Evolutionary conservation across 2,888 invertebrate species (phyloP).

Genomic region (Cephus runcator): DNA sequence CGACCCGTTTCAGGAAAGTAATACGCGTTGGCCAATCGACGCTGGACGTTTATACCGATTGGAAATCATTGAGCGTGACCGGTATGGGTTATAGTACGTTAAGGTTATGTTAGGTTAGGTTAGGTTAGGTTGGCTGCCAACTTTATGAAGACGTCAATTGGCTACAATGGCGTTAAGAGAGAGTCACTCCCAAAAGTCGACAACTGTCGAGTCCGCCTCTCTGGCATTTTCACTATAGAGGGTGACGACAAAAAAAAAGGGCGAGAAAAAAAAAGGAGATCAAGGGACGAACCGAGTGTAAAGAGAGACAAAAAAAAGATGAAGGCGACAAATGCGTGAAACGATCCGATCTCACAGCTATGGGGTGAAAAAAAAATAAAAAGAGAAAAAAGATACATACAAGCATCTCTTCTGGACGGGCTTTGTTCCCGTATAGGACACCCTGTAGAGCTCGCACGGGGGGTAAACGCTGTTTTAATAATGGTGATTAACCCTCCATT

Average conservation of each 20-base stretch:
- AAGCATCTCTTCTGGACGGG: neutral
- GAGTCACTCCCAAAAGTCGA: conserved; percentile 3
- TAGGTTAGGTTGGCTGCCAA: neutral
- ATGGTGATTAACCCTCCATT: conserved; percentile 52
- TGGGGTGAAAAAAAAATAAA: conserved; percentile 11
- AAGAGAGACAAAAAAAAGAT: conserved; percentile 17
- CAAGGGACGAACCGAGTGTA: conserved; percentile 5
- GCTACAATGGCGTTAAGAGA: neutral
- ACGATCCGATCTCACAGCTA: conserved; percentile 11
- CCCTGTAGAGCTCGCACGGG: conserved; percentile 40
- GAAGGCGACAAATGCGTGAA: conserved; percentile 17
- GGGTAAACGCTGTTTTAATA: conserved; percentile 47
- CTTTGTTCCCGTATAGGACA: conserved; percentile 24
- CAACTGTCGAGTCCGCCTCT: neutral
- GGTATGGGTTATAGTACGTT: neutral
- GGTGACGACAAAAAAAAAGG: neutral
- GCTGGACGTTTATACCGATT: neutral
- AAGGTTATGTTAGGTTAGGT: neutral
- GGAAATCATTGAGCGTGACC: neutral
- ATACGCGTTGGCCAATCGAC: neutral
- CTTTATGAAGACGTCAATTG: conserved; percentile 1
- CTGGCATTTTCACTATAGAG: neutral
- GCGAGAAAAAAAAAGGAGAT: neutral
- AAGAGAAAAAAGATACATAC: neutral
- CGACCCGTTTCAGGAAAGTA: neutral